These are phyloP conservation scores for Lottia scabra DNA, from an alignment of 2,888 invertebrate species.

Conservation along the genomic window DNA sequence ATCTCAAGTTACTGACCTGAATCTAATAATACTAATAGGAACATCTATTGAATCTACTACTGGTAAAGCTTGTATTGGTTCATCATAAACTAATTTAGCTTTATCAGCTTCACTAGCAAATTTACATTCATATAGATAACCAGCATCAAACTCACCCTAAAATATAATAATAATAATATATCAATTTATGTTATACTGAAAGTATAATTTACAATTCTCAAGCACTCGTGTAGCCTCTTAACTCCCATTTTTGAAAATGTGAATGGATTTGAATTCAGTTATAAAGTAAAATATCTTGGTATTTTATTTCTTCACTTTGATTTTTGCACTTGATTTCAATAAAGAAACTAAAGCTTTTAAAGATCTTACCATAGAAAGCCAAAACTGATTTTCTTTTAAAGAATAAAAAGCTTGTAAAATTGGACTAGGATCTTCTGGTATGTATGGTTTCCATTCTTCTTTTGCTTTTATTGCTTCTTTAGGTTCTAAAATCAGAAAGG, in stretches of 20 bases:
- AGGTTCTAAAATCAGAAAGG: slow-evolving; percentile 18
- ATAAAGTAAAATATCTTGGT: too few relatives aligned
- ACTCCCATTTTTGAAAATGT: too few relatives aligned
- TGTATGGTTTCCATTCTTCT: slow-evolving; percentile 65
- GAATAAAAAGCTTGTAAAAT: slow-evolving; percentile 64
- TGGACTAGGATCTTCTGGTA: slow-evolving; percentile 66
- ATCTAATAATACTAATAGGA: slow-evolving; percentile 60
- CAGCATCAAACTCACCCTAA: slow-evolving; percentile 68
- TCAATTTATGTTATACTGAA: too few relatives aligned
- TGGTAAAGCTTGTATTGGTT: slow-evolving; percentile 59
- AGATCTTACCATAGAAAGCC: slow-evolving; percentile 68
- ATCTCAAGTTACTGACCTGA: slow-evolving; percentile 59
- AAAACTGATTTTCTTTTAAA: slow-evolving; percentile 59
- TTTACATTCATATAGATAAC: slow-evolving; percentile 67
- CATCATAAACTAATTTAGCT: slow-evolving; percentile 46
- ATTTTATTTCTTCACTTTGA: too few relatives aligned
- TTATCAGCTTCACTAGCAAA: slow-evolving; percentile 56
- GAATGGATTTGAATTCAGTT: too few relatives aligned
- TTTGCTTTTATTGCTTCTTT: slow-evolving; percentile 44
- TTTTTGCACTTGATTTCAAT: too few relatives aligned
- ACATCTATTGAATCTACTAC: slow-evolving; percentile 60
- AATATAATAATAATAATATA: slow-evolving; percentile 6
- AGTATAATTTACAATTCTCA: too few relatives aligned
- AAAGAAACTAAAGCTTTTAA: too few relatives aligned
- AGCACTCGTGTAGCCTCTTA: too few relatives aligned